Evolutionary conservation across 1,140 invertebrate genomes (phyloP).

Genomic region (Cyphomyrmex costatus): DNA sequence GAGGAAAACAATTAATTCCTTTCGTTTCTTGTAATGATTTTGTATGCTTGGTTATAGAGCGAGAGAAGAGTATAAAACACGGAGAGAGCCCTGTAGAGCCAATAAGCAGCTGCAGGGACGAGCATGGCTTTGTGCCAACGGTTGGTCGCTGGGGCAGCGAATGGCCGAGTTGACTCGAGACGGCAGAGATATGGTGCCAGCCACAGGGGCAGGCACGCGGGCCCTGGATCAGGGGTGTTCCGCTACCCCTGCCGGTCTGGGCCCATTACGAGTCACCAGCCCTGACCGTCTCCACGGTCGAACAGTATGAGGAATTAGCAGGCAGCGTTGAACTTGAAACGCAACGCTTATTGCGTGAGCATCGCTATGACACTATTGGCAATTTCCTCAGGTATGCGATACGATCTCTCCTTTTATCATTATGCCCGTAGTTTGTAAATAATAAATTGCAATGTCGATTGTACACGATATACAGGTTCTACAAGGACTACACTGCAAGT

Average conservation of each 20-base stretch:
- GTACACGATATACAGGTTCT: constrained; percentile 90
- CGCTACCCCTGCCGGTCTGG: constrained; percentile 86
- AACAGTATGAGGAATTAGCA: constrained; percentile 93
- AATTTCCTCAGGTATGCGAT: constrained; percentile 91
- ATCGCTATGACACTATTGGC: constrained; percentile 95
- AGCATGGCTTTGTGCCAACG: constrained; percentile 90
- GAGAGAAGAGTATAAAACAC: constrained; percentile 87
- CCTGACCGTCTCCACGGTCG: constrained; percentile 88
- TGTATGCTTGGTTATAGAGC: constrained; percentile 81
- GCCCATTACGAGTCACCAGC: constrained; percentile 86
- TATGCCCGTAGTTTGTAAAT: background rate
- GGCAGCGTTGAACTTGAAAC: constrained; percentile 91
- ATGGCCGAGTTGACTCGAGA: constrained; percentile 97
- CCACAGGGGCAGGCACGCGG: constrained; percentile 86
- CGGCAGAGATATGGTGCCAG: constrained; percentile 87
- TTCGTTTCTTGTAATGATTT: background rate
- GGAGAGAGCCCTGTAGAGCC: constrained; percentile 88
- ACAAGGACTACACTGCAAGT: constrained; percentile 90
- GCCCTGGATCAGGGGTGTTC: constrained; percentile 86
- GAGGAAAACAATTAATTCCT: background rate
- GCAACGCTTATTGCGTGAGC: constrained; percentile 91
- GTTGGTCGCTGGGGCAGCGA: constrained; percentile 95
- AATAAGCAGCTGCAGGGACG: constrained; percentile 88
- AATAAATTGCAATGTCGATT: constrained; percentile 2
- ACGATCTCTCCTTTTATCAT: background rate